Conservation (phyloP, 2,113 vertebrate genomes). For the Lophius piscatorius region DNA sequence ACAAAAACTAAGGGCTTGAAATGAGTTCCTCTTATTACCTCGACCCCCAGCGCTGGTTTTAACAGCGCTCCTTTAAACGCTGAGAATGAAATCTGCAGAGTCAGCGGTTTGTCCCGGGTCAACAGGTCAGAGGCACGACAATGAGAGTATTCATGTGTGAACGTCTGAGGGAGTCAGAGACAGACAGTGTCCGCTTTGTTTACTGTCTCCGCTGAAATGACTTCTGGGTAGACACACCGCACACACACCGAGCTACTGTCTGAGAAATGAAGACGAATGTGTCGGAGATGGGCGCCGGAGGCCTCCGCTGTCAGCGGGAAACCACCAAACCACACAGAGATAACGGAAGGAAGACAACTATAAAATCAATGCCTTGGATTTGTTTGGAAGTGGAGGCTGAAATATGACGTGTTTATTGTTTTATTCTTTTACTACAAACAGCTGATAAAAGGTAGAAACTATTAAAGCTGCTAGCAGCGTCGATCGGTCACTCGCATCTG, state of each 20-base stretch:
- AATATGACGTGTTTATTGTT: too few relatives aligned
- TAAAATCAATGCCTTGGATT: too few relatives aligned
- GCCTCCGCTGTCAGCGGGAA: slow-evolving; percentile 29
- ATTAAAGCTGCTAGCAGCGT: too few relatives aligned
- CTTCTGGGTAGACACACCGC: slow-evolving; percentile 50
- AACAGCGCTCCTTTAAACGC: neutral
- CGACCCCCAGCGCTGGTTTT: too few relatives aligned
- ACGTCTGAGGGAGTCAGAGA: slow-evolving; percentile 38
- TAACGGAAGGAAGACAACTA: slow-evolving; percentile 24
- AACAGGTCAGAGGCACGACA: slow-evolving; percentile 28
- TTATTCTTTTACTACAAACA: too few relatives aligned
- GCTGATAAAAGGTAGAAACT: too few relatives aligned
- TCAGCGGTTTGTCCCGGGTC: slow-evolving; percentile 32
- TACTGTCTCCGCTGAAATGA: slow-evolving; percentile 44
- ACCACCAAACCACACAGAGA: slow-evolving; percentile 27
- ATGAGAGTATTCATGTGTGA: slow-evolving; percentile 60
- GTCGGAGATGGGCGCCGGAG: slow-evolving; percentile 10
- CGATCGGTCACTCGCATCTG: too few relatives aligned
- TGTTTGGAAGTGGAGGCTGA: too few relatives aligned
- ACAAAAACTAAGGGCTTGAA: too few relatives aligned
- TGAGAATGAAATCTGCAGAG: slow-evolving; percentile 7
- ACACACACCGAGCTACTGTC: slow-evolving; percentile 23
- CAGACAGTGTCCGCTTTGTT: slow-evolving; percentile 33
- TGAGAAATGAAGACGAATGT: slow-evolving; percentile 31
- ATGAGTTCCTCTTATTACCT: too few relatives aligned